Evolutionary conservation across 2,797 vertebrate species (phyloP).

Genomic region (Ammospiza maritima): DNA sequence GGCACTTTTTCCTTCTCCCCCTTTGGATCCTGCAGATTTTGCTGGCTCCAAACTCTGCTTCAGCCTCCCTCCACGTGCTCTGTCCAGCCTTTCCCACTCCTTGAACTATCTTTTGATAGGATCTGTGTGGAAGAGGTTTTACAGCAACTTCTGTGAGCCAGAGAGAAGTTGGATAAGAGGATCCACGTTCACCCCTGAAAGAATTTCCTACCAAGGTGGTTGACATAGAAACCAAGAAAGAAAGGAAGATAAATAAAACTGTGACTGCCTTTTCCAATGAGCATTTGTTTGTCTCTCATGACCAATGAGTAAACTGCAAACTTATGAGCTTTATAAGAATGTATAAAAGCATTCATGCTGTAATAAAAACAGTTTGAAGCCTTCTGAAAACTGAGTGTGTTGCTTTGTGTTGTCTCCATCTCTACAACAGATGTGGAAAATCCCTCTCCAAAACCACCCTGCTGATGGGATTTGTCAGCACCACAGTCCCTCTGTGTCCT

Average conservation of each 20-base stretch:
- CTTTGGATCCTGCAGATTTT: background rate
- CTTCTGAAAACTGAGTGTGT: background rate
- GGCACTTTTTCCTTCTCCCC: background rate
- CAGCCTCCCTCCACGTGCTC: rapidly evolving
- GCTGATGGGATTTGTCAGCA: background rate
- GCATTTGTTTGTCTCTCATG: background rate
- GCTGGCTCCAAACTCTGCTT: background rate
- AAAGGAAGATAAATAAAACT: background rate
- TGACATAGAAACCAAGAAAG: background rate
- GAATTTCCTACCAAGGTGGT: background rate
- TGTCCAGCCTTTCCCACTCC: background rate
- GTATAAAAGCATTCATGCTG: background rate
- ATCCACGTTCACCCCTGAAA: background rate
- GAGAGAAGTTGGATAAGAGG: background rate
- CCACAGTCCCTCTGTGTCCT: background rate
- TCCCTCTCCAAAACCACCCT: background rate
- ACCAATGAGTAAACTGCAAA: background rate
- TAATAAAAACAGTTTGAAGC: background rate
- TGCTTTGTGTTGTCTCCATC: background rate
- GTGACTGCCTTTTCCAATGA: background rate
- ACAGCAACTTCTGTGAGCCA: background rate
- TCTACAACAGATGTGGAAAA: background rate
- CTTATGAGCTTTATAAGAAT: background rate
- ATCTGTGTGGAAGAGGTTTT: background rate
- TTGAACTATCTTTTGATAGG: background rate